These are phyloP conservation scores for Nothoprocta perdicaria DNA, from an alignment of 2,113 vertebrate species.

Conservation along the genomic window DNA sequence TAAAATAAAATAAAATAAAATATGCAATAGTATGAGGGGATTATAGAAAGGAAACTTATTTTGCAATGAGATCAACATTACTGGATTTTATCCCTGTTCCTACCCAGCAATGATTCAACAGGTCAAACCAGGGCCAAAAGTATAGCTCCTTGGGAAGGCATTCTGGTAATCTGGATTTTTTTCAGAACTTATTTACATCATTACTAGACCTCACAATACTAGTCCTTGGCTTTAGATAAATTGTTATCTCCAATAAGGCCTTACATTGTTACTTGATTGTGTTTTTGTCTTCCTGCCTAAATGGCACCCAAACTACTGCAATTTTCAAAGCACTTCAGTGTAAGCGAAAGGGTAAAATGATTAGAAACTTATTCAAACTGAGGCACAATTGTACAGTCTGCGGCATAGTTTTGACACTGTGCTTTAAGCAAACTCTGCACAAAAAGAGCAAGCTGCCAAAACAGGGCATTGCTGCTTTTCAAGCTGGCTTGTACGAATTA, in stretches of 20 bases:
- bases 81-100: background rate
- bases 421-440: background rate
- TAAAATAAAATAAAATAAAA: background rate
- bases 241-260: background rate
- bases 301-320: background rate
- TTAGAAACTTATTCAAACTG: background rate
- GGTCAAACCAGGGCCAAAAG: slow-evolving; percentile 1
- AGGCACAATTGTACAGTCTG: background rate
- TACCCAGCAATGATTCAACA: background rate
- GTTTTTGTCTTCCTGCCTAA: background rate
- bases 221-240: background rate
- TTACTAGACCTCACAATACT: background rate
- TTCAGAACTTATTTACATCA: slow-evolving; percentile 8
- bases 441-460: accelerated
- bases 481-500: background rate
- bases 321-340: background rate
- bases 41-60: background rate
- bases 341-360: background rate
- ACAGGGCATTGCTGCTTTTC: background rate
- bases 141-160: background rate
- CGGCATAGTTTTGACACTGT: background rate
- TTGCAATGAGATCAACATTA: background rate
- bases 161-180: background rate
- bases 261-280: accelerated
- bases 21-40: background rate